Evolutionary conservation across 2,888 invertebrate genomes (phyloP), one percentile per base, ranked within the genome.

Genomic region (Phasia obesa): DNA sequence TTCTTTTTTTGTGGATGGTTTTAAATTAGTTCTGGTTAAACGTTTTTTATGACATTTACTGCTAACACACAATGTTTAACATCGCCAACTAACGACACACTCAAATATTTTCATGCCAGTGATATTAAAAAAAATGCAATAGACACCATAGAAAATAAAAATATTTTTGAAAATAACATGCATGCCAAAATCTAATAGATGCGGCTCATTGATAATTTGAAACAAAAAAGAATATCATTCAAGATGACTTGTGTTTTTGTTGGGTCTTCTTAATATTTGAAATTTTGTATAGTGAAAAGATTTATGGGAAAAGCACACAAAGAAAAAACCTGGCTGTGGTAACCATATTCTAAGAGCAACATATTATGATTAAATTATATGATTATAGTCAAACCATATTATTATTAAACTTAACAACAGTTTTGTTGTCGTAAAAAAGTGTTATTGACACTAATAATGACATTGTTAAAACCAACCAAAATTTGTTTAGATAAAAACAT

Each of bases 71-170:
- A 53, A 53, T 31, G 38, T 62, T 53, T n/a, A 53, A 44, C 17
- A 15, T 65, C 59, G 71, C 42, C 73, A 73, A 65, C 57, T 75
- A 77, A 69, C 53, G 60, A 35, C 69, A 44, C 76, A 77, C 60
- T 69, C 69, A 69, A 77, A 59, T 76, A 67, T 59, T 27, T 67
- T 31, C n/a, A 19, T 7, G 47, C 15, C 35, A 47, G 27, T 27
- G 17, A 44, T 27, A 11, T n/a, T 21, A 53, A 13, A 11, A 15
- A 9, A 15, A 21, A 6, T n/a, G 7, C n/a, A 2, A 17, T 51
- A 13, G 27, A 31, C 25, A 31, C 21, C 64, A 78, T 27, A 31
- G 42, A 49, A 57, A 70, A 70, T 64, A n/a, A 21, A 31, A 55
- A 27, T 15, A 21, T 49, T 1, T 47, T 59, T 17, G 2, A 17